Evolutionary conservation across 1,140 invertebrate genomes (phyloP).

Genomic region (Macrocentrus cingulum): DNA sequence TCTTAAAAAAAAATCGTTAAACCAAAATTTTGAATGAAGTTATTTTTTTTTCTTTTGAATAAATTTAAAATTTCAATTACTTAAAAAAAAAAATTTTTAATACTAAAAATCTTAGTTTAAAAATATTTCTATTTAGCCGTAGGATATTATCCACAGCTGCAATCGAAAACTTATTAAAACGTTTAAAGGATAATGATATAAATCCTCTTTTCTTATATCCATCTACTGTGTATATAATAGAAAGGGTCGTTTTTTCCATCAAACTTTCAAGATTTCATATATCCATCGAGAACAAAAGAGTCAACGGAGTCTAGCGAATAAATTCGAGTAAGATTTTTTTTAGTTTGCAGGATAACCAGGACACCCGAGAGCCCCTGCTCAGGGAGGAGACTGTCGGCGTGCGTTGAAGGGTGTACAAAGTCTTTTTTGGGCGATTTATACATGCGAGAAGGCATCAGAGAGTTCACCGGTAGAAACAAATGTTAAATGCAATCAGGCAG

Average conservation of each 20-base stretch:
- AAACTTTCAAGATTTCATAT: not conserved
- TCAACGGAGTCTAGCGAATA: constrained; percentile 5
- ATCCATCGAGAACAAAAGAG: constrained; percentile 12
- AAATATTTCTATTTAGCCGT: no score
- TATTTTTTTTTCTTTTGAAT: no score
- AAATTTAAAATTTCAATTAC: no score
- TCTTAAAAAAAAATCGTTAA: no score
- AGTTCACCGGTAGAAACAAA: constrained; percentile 38
- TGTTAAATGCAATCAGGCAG: constrained; percentile 42
- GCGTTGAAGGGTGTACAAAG: constrained; percentile 10
- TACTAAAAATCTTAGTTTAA: no score
- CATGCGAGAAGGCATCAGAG: not conserved
- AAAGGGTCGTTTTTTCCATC: constrained; percentile 6
- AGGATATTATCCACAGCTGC: no score
- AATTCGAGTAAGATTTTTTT: constrained; percentile 16
- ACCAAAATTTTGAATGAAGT: no score
- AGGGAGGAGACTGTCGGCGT: not conserved
- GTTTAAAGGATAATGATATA: no score
- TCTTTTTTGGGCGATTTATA: not conserved
- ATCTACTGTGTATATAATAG: no score
- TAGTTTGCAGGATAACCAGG: constrained; percentile 13
- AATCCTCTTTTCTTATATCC: no score
- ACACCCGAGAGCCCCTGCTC: constrained; percentile 6
- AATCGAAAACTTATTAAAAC: no score
- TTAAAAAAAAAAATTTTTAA: no score